Base-by-base conservation (phyloP, 2,888 invertebrate genomes). In the Tetheella fluctuosa region DNA sequence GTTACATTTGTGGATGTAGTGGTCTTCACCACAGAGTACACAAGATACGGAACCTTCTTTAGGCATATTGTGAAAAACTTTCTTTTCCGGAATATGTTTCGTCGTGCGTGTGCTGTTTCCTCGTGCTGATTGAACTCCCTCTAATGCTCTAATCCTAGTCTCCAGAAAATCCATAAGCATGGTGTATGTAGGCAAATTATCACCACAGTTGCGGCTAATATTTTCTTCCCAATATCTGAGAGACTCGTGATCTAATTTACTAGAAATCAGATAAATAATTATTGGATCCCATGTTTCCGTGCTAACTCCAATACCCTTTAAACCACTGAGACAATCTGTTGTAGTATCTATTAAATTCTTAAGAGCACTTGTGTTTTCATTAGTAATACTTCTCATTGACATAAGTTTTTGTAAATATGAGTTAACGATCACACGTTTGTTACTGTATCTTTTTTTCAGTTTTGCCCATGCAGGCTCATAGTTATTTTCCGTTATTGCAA, bases 401-500 rank as follows among this genome's bases (percentile, higher is more conserved):
- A 17, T 17, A 34, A 23, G 20, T 34, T 13, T n/a, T 17, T 34
- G 34, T 13, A 34, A 13, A 13, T 42, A 39, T 48, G 52, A 17
- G 23, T 15, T 52, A 28, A 59, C 13, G 17, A 62, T 57, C 10
- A 62, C 12, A 34, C 57, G 56, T 54, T 54, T 59, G 20, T 62
- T 62, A 0, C 59, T 56, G 54, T 53, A 62, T 4, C 62, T 52
- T 1, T 20, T 12, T 12, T 59, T 59, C 1, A 62, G 28, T 13
- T 53, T 59, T 15, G 39, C 42, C 59, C 59, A 62, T 23, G 62
- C 59, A 2, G 56, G 20, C 8, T 1, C 12, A 30, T 62, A 62
- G 39, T 61, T 61, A 52, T 17, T 55, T 10, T 1, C 37, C 2
- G 37, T 37, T 13, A 37, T 15, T 12, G 13, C 1, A 13, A 37